phyloP scores from a whole-genome alignment of 2,888 invertebrate genomes.

The Mesochorus sp. region DNA sequence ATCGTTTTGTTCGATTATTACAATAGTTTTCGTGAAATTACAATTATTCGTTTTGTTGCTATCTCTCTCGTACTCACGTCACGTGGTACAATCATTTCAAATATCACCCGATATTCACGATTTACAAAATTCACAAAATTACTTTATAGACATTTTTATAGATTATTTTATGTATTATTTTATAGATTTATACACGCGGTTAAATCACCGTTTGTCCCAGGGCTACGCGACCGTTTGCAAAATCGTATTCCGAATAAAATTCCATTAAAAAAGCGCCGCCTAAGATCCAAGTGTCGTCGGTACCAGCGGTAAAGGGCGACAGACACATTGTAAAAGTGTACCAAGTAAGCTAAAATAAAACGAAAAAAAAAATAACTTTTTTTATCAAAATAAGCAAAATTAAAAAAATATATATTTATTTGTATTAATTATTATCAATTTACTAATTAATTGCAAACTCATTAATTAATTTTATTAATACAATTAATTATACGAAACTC shows the following conservation, averaged over 20 bases:
- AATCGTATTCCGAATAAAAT: constrained; percentile 83
- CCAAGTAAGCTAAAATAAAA: constrained; percentile 79
- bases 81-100: too few species aligned
- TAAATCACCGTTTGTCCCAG: constrained; percentile 79
- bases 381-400: constrained; percentile 1
- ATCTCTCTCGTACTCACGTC: too few species aligned
- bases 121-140: too few species aligned
- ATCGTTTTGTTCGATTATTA: too few species aligned
- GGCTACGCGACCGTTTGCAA: constrained; percentile 78
- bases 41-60: too few species aligned
- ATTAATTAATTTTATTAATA: not conserved
- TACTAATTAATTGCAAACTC: not conserved
- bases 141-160: too few species aligned
- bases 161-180: too few species aligned
- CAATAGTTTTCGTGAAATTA: too few species aligned
- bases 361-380: not conserved
- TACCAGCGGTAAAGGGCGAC: constrained; percentile 79
- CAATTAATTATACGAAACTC: constrained; percentile 57
- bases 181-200: constrained; percentile 6
- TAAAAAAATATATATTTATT: constrained; percentile 21
- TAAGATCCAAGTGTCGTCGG: constrained; percentile 79
- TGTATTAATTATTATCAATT: too few species aligned
- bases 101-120: too few species aligned
- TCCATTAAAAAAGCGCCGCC: constrained; percentile 83
- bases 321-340: constrained; percentile 79